phyloP scores from a whole-genome alignment of 1,140 invertebrate genomes.

The Sesamia nonagrioides region DNA sequence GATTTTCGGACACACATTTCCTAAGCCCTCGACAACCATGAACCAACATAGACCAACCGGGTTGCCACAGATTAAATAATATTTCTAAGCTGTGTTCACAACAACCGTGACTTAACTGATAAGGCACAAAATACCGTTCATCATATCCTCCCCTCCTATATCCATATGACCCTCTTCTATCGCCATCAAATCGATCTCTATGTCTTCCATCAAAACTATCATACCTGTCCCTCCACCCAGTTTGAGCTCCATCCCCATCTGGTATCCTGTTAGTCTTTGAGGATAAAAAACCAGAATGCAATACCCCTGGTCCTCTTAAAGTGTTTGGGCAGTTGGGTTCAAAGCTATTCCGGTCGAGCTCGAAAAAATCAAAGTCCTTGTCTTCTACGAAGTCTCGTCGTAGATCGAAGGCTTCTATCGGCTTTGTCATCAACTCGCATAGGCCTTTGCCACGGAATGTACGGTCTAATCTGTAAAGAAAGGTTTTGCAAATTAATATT shows the following conservation, averaged over 20 bases:
- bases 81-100: too few relatives aligned
- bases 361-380: slow-evolving; percentile 93
- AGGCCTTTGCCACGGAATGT: slow-evolving; percentile 90
- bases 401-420: slow-evolving; percentile 90
- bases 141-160: slow-evolving; percentile 67
- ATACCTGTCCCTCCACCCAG: slow-evolving; percentile 64
- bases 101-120: slow-evolving; percentile 77
- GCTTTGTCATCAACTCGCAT: slow-evolving; percentile 92
- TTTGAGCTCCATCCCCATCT: slow-evolving; percentile 36
- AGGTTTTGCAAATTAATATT: too few relatives aligned
- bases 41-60: too few relatives aligned
- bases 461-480: slow-evolving; percentile 87
- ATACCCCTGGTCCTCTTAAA: slow-evolving; percentile 71
- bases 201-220: slow-evolving; percentile 64
- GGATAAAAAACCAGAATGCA: slow-evolving; percentile 80
- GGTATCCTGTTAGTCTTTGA: slow-evolving; percentile 65
- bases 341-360: slow-evolving; percentile 89
- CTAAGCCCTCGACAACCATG: too few relatives aligned
- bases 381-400: slow-evolving; percentile 90
- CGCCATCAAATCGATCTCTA: slow-evolving; percentile 63
- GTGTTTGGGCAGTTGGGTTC: slow-evolving; percentile 82
- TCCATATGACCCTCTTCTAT: slow-evolving; percentile 60
- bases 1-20: too few relatives aligned
- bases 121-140: slow-evolving; percentile 78
- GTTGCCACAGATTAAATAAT: too few relatives aligned